A percentile compares a stretch with the other conserved stretches of the same genome.
Conservation (phyloP, 2,888 invertebrate species). For the Acholoe squamosa region DNA sequence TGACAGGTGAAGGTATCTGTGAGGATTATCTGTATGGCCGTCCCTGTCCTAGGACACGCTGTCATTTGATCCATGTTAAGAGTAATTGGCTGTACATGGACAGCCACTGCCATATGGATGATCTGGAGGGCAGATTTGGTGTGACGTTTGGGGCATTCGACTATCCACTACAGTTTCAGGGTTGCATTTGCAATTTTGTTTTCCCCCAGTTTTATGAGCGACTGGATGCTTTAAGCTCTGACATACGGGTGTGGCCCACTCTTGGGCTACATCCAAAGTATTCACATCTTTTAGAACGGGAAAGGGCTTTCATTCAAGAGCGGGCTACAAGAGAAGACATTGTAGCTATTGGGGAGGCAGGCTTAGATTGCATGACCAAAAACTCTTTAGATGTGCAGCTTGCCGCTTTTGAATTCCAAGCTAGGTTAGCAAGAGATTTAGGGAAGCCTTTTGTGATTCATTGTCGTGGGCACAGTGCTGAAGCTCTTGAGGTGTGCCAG, state of each 20-base stretch:
- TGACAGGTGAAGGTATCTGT: not conserved
- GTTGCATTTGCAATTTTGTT: conserved; percentile 34
- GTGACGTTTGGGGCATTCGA: not conserved
- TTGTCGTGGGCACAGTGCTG: too few species aligned
- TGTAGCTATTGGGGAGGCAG: too few species aligned
- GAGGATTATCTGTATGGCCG: not conserved
- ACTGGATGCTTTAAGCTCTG: not conserved
- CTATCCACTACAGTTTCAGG: not conserved
- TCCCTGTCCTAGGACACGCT: not conserved
- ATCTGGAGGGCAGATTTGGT: not conserved
- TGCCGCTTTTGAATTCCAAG: too few species aligned
- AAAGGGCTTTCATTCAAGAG: not conserved
- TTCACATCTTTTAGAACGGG: not conserved
- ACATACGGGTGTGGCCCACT: not conserved
- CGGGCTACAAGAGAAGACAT: too few species aligned
- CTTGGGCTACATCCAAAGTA: too few species aligned
- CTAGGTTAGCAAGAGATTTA: too few species aligned
- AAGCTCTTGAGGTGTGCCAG: too few species aligned
- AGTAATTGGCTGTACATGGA: not conserved
- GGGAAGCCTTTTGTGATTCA: too few species aligned
- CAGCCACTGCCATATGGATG: conserved; percentile 26
- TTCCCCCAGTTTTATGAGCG: not conserved
- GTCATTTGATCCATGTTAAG: conserved; percentile 1
- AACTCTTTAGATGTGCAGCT: too few species aligned
- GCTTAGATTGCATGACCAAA: too few species aligned